phyloP scores from a whole-genome alignment of 2,888 invertebrate genomes.

The Plebejus anna region DNA sequence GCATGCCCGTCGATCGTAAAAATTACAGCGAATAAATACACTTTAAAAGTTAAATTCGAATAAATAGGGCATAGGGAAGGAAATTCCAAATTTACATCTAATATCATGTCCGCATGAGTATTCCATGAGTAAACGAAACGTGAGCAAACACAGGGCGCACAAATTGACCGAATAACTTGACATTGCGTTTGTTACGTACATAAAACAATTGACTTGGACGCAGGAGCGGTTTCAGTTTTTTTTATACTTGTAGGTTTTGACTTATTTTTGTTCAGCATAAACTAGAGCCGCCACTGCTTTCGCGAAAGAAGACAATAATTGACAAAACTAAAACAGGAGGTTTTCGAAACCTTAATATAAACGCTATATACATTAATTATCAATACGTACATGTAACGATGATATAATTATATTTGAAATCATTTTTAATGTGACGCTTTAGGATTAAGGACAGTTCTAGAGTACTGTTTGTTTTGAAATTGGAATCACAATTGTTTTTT shows the following conservation, averaged over 20 bases:
- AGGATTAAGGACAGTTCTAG: slow-evolving; percentile 14
- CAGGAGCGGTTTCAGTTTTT: slow-evolving; percentile 10
- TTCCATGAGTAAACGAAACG: slow-evolving; percentile 68
- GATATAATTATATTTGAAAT: slow-evolving; percentile 6
- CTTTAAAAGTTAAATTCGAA: slow-evolving; percentile 19
- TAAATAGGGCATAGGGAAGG: slow-evolving; percentile 21
- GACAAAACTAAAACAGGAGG: slow-evolving; percentile 68
- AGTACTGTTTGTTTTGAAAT: slow-evolving; percentile 12
- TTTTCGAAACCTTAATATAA: slow-evolving; percentile 54
- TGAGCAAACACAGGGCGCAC: slow-evolving; percentile 55
- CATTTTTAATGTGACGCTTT: slow-evolving; percentile 20
- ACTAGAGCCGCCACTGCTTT: slow-evolving; percentile 4
- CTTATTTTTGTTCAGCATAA: neutral
- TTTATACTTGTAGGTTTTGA: neutral
- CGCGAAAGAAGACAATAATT: slow-evolving; percentile 56
- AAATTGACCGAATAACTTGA: slow-evolving; percentile 73
- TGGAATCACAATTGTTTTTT: slow-evolving; percentile 20
- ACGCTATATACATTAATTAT: slow-evolving; percentile 23
- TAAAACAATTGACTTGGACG: slow-evolving; percentile 66
- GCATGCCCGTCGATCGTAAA: slow-evolving; percentile 28
- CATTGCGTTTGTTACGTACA: slow-evolving; percentile 43
- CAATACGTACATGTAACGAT: slow-evolving; percentile 24
- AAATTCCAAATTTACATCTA: slow-evolving; percentile 49
- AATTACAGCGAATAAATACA: slow-evolving; percentile 30
- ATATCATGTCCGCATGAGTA: slow-evolving; percentile 77